phyloP scores from a whole-genome alignment of 1,140 invertebrate species.

The Panagrolaimus sp. region DNA sequence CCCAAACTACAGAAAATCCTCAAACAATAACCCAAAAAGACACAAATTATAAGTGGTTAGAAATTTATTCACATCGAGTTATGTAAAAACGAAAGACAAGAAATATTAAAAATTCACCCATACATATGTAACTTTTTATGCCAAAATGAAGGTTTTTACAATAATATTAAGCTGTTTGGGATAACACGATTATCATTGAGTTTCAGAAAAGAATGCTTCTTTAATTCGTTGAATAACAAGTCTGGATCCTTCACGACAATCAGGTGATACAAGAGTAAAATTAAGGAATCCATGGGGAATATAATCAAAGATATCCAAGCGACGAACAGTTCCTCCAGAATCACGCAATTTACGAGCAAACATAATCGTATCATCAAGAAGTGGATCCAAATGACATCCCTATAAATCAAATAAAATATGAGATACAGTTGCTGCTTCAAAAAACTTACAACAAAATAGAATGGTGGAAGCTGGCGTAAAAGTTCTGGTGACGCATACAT shows the following conservation, averaged over 20 bases:
- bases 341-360: conserved; percentile 78
- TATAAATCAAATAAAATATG: conserved; percentile 63
- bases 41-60: too few species aligned
- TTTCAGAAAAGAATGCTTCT: conserved; percentile 62
- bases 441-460: conserved; percentile 31
- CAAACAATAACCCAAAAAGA: too few species aligned
- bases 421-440: neutral
- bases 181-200: neutral
- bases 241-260: conserved; percentile 73
- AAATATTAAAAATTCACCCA: too few species aligned
- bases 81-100: too few species aligned
- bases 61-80: too few species aligned
- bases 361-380: conserved; percentile 89
- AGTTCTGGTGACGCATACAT: conserved; percentile 73
- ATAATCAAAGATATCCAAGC: conserved; percentile 76
- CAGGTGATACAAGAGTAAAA: conserved; percentile 65
- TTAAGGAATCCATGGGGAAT: conserved; percentile 95
- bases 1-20: too few species aligned
- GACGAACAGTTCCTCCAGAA: conserved; percentile 69
- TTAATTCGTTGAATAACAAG: conserved; percentile 69
- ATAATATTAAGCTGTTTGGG: neutral
- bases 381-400: conserved; percentile 85
- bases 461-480: conserved; percentile 69
- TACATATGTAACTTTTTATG: too few species aligned
- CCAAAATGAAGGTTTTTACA: too few species aligned